Evolutionary conservation across 1,140 invertebrate genomes (phyloP).

Genomic region (Drosophila melanogaster): Release_6_plus_ISO1_MT NT_033779.5:11429501-11430000

Average conservation of each 20-base stretch:
- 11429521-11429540: constrained; percentile 79
- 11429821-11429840: too few species aligned
- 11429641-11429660: constrained; percentile 72
- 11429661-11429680: constrained; percentile 81
- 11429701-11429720: constrained; percentile 68
- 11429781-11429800: constrained; percentile 58
- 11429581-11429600: constrained; percentile 32
- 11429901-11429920: too few species aligned
- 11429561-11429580: constrained; percentile 65
- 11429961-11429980: too few species aligned
- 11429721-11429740: constrained; percentile 34
- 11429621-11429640: constrained; percentile 62
- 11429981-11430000: too few species aligned
- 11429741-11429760: constrained; percentile 41
- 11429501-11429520: constrained; percentile 65
- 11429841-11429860: background rate
- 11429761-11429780: constrained; percentile 57
- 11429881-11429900: too few species aligned
- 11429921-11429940: too few species aligned
- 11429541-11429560: constrained; percentile 58
- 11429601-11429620: constrained; percentile 31
- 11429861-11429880: background rate
- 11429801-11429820: background rate
- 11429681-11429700: constrained; percentile 80
- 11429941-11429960: too few species aligned